A percentile compares a stretch with the other conserved stretches of the same genome.
These are phyloP conservation scores for Callionymus lyra DNA, from an alignment of 2,113 vertebrate genomes.

Conservation along the genomic window DNA sequence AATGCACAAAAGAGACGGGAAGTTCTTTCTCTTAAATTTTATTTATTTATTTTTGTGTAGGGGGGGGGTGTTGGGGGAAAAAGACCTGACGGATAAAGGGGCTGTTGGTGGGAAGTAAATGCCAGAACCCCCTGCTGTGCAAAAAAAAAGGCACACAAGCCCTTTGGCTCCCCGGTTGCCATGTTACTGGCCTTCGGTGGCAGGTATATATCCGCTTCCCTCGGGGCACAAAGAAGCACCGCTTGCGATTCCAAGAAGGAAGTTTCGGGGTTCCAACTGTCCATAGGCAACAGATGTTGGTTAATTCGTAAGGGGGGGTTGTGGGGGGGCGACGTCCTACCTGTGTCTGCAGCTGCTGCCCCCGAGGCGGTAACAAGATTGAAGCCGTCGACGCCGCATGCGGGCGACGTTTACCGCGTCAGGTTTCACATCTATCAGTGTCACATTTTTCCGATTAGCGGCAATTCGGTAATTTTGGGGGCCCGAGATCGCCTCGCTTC, in stretches of 20 bases:
- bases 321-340: conserved; percentile 18
- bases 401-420: background rate
- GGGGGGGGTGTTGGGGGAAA: too few relatives aligned
- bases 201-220: conserved; percentile 58
- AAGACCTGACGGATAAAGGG: conserved; percentile 38
- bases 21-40: conserved; percentile 46
- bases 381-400: conserved; percentile 20
- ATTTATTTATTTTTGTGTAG: conserved; percentile 45
- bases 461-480: conserved; percentile 11
- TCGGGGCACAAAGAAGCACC: conserved; percentile 31
- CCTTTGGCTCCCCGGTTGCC: conserved; percentile 62
- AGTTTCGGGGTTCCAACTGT: conserved; percentile 4
- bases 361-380: conserved; percentile 42
- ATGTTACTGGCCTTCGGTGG: conserved; percentile 52
- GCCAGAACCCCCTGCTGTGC: conserved; percentile 57
- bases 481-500: conserved; percentile 2
- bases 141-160: conserved; percentile 43
- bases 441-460: conserved; percentile 20
- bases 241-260: conserved; percentile 11
- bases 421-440: conserved; percentile 10
- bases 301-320: too few relatives aligned
- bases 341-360: conserved; percentile 31
- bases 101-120: conserved; percentile 50
- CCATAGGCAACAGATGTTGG: conserved; percentile 28
- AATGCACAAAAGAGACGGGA: conserved; percentile 45